A percentile compares a stretch with the other conserved stretches of the same genome.
Conservation (phyloP, 1,140 invertebrate species). For the Archivesica marissinica region DNA sequence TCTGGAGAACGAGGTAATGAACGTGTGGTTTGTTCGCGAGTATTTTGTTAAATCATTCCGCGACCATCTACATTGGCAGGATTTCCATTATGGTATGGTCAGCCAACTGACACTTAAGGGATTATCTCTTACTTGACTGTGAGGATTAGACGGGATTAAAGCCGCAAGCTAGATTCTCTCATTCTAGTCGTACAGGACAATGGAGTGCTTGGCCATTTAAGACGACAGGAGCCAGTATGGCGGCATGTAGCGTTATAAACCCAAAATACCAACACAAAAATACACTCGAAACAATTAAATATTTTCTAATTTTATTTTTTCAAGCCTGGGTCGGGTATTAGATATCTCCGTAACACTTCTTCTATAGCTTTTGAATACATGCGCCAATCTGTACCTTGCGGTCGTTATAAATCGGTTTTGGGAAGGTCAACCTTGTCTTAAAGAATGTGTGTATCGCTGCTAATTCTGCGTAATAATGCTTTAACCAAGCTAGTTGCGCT, state of each 20-base stretch:
- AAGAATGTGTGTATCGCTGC: constrained; percentile 17
- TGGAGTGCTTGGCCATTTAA: constrained; percentile 23
- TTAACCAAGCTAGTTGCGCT: not conserved
- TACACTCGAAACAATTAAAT: constrained; percentile 49
- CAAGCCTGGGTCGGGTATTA: constrained; percentile 14
- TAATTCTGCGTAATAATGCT: constrained; percentile 32
- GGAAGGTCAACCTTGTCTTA: constrained; percentile 25
- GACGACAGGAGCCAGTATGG: constrained; percentile 12
- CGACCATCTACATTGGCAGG: not conserved
- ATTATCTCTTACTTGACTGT: constrained; percentile 44
- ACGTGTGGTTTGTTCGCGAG: constrained; percentile 20
- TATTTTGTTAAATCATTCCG: constrained; percentile 46
- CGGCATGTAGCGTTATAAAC: constrained; percentile 25
- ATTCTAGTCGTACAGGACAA: constrained; percentile 1
- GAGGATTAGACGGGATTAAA: constrained; percentile 16
- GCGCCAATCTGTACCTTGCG: constrained; percentile 4
- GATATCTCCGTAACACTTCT: constrained; percentile 22
- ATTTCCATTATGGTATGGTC: constrained; percentile 17
- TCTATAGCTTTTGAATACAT: not conserved
- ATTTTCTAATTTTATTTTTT: constrained; percentile 50
- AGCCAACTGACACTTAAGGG: constrained; percentile 33
- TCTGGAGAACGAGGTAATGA: constrained; percentile 1
- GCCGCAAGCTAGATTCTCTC: constrained; percentile 37
- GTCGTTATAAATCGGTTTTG: not conserved
- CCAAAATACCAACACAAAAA: constrained; percentile 47